A percentile compares a stretch with the other conserved stretches of the same genome.
phyloP scores from a whole-genome alignment of 2,888 invertebrate genomes.

The Labia minor region DNA sequence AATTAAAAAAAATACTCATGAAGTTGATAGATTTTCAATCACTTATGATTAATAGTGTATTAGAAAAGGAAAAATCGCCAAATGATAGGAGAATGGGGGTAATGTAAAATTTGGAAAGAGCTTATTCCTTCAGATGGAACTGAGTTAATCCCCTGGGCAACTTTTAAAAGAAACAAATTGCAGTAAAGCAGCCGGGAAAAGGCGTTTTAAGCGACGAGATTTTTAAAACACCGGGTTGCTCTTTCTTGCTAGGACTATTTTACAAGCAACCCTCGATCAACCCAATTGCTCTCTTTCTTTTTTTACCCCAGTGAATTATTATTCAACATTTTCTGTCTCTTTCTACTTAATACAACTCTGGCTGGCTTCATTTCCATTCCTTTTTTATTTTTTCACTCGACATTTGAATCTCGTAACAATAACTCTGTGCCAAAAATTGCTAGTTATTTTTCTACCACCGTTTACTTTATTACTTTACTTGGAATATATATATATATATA shows the following conservation, averaged over 20 bases:
- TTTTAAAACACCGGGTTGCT: conserved; percentile 4
- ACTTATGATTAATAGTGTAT: no score
- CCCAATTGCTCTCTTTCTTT: conserved; percentile 5
- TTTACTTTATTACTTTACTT: not conserved
- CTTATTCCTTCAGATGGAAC: not conserved
- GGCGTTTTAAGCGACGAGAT: conserved; percentile 6
- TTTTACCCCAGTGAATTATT: not conserved
- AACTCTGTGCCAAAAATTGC: conserved; percentile 1
- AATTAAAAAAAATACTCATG: no score
- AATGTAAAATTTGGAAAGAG: not conserved
- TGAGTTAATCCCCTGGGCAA: conserved; percentile 1
- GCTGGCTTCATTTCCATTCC: conserved; percentile 7
- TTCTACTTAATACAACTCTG: conserved; percentile 1
- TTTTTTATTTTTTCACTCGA: not conserved
- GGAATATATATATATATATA: not conserved
- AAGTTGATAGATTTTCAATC: no score
- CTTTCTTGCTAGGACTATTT: conserved; percentile 3
- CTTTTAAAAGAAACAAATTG: conserved; percentile 13
- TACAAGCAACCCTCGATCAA: not conserved
- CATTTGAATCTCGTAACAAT: conserved; percentile 13
- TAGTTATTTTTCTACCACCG: not conserved
- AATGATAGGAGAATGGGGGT: no score
- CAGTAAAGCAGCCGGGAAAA: not conserved
- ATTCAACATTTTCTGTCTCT: not conserved
- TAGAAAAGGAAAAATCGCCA: no score